These are phyloP conservation scores for Cyanoliseus patagonus DNA, from an alignment of 2,113 vertebrate genomes.

Conservation along the genomic window DNA sequence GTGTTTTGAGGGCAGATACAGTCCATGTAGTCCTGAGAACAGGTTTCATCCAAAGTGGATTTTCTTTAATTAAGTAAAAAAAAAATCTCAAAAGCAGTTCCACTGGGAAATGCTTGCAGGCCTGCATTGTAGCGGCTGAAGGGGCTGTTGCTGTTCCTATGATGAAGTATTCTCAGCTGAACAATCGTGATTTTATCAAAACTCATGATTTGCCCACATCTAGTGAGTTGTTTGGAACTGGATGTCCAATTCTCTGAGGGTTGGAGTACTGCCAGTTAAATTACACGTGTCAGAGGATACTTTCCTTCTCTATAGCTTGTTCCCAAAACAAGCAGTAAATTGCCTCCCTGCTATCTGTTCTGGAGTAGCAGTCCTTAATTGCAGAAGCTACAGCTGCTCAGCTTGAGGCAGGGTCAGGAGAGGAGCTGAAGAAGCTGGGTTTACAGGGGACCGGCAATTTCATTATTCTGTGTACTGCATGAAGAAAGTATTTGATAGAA, in stretches of 20 bases:
- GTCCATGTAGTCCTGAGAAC: neutral
- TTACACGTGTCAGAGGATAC: neutral
- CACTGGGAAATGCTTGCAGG: neutral
- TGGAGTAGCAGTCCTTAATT: neutral
- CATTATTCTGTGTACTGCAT: neutral
- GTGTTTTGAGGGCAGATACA: neutral
- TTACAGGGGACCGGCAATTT: neutral
- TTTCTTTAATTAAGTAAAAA: neutral
- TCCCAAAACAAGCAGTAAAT: neutral
- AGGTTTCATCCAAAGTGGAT: neutral
- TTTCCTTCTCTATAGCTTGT: neutral
- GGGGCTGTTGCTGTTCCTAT: neutral
- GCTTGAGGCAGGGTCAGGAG: neutral
- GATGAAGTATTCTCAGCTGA: neutral
- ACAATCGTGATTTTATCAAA: neutral
- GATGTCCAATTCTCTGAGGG: neutral
- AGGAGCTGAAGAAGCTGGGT: neutral
- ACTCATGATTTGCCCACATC: neutral
- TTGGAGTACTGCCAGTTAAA: neutral
- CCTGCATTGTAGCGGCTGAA: neutral
- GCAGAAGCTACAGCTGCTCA: neutral
- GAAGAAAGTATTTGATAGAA: neutral
- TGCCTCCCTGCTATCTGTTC: neutral
- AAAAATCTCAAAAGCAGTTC: neutral
- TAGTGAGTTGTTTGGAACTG: neutral